These are phyloP conservation scores for Podarcis raffonei DNA, from an alignment of 2,113 vertebrate genomes.

Conservation along the genomic window DNA sequence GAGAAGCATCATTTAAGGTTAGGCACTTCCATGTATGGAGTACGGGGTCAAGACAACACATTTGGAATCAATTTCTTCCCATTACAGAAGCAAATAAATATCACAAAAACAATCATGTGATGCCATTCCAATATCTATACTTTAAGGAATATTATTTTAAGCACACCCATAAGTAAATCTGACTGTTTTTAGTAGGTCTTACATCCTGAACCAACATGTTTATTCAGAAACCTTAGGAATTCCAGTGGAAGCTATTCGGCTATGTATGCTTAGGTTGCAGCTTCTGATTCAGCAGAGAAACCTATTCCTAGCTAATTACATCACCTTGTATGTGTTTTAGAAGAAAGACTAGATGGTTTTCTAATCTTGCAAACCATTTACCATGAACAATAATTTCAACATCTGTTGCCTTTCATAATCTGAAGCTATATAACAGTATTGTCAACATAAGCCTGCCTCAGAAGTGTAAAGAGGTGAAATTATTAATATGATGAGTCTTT, in stretches of 20 bases:
- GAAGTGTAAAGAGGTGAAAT: neutral
- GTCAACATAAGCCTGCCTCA: neutral
- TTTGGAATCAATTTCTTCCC: conserved; percentile 77
- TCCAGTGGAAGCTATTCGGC: neutral
- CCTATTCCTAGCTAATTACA: neutral
- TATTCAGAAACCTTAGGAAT: neutral
- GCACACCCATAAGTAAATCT: neutral
- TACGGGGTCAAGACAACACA: conserved; percentile 77
- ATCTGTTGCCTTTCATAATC: neutral
- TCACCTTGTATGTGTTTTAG: neutral
- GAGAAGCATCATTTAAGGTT: conserved; percentile 81
- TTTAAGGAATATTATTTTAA: conserved; percentile 42
- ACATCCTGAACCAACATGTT: neutral
- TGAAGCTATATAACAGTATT: neutral
- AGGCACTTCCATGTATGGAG: conserved; percentile 75
- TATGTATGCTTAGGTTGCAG: neutral
- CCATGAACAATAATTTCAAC: neutral
- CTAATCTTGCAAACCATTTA: neutral
- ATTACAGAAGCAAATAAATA: conserved; percentile 68
- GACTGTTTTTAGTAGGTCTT: neutral
- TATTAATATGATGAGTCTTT: neutral
- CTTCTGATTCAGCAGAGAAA: neutral
- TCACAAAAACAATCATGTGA: conserved; percentile 35
- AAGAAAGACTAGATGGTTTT: neutral
- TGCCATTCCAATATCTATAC: conserved; percentile 40